These are phyloP conservation scores for Pipistrellus nathusii DNA, from an alignment of 2,797 vertebrate genomes.

Conservation along the genomic window DNA sequence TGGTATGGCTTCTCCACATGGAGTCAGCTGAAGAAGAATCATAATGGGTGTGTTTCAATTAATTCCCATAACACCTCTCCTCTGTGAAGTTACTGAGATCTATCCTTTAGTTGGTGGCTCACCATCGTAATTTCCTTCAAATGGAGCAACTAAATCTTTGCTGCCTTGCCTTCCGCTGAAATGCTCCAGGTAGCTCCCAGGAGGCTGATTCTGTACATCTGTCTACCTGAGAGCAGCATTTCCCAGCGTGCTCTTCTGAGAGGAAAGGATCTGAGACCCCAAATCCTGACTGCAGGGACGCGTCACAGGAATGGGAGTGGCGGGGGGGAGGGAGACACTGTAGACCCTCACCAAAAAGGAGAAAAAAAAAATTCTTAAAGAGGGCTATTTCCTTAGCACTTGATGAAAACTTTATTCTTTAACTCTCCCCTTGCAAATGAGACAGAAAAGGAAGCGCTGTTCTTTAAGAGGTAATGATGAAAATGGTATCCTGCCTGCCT, in stretches of 20 bases:
- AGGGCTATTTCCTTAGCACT: slow-evolving; percentile 38
- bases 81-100: slow-evolving; percentile 75
- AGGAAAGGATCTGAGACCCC: slow-evolving; percentile 33
- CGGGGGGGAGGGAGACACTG: neutral
- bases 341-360: slow-evolving; percentile 30
- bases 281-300: slow-evolving; percentile 18
- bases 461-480: slow-evolving; percentile 74
- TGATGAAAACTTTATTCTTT: slow-evolving; percentile 75
- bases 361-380: neutral
- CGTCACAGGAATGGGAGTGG: slow-evolving; percentile 53
- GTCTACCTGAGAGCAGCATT: neutral
- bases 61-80: slow-evolving; percentile 82
- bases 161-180: neutral
- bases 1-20: slow-evolving; percentile 57
- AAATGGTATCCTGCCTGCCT: slow-evolving; percentile 81
- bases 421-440: slow-evolving; percentile 77
- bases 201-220: slow-evolving; percentile 57
- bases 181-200: slow-evolving; percentile 35
- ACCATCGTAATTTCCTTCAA: slow-evolving; percentile 74
- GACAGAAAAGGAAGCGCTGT: slow-evolving; percentile 75
- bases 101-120: slow-evolving; percentile 77
- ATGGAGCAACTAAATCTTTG: slow-evolving; percentile 67
- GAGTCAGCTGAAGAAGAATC: slow-evolving; percentile 66
- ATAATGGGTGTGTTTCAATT: slow-evolving; percentile 79
- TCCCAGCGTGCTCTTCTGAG: neutral